These are phyloP conservation scores for Sebastes taczanowskii DNA, from an alignment of 2,797 vertebrate species.

Conservation along the genomic window DNA sequence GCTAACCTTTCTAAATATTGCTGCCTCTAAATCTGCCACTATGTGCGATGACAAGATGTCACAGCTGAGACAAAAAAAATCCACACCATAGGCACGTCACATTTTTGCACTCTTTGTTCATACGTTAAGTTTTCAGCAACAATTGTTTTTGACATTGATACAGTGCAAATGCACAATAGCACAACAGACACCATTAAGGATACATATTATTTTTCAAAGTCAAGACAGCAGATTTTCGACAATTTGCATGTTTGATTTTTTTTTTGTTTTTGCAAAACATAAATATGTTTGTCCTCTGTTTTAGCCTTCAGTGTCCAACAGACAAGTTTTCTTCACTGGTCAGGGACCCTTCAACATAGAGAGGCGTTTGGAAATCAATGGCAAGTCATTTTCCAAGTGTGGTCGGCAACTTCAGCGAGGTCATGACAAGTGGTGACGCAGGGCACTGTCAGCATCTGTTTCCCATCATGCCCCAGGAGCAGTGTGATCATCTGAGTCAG, in stretches of 20 bases:
- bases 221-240: conserved; percentile 78
- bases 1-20: not conserved
- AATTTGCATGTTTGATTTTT: conserved; percentile 69
- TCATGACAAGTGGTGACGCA: conserved; percentile 56
- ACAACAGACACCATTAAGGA: conserved; percentile 78
- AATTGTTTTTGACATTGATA: conserved; percentile 75
- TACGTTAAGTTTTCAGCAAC: conserved; percentile 71
- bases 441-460: conserved; percentile 57
- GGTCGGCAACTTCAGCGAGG: conserved; percentile 50
- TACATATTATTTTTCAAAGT: conserved; percentile 71
- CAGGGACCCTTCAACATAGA: conserved; percentile 37
- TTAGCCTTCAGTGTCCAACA: conserved; percentile 58
- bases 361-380: conserved; percentile 53
- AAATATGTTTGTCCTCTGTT: conserved; percentile 59
- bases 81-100: conserved; percentile 34
- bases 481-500: conserved; percentile 39
- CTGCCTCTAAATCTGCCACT: not conserved
- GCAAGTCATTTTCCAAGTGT: conserved; percentile 54
- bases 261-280: conserved; percentile 58
- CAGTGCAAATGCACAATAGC: conserved; percentile 81
- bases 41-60: conserved; percentile 2
- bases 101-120: conserved; percentile 74
- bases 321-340: conserved; percentile 42
- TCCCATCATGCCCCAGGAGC: conserved; percentile 50
- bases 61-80: conserved; percentile 25